Conservation (phyloP, 2,113 vertebrate genomes). For the Daubentonia madagascariensis region DNA sequence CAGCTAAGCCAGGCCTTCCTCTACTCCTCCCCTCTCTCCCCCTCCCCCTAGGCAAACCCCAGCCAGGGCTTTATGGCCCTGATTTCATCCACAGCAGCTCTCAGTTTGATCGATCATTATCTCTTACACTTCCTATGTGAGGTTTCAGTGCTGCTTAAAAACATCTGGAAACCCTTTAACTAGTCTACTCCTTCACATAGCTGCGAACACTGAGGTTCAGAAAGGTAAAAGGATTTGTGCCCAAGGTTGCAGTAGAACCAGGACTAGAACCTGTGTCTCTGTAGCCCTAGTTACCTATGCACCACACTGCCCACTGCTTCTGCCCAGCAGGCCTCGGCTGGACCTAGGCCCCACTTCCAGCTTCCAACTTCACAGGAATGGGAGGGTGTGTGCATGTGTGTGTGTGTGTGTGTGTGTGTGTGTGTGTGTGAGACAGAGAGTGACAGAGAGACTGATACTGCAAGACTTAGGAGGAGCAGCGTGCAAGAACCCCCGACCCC, state of each 20-base stretch:
- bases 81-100: not conserved
- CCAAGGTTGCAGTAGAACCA: not conserved
- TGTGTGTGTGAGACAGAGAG: not conserved
- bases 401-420: not conserved
- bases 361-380: not conserved
- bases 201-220: not conserved
- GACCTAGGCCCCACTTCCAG: not conserved
- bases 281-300: not conserved
- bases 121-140: not conserved
- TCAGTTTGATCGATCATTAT: not conserved
- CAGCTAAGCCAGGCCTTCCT: not conserved
- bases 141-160: not conserved
- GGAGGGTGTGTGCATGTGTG: not conserved
- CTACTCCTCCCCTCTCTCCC: not conserved
- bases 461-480: not conserved
- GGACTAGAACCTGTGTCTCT: not conserved
- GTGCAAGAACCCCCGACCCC: not conserved
- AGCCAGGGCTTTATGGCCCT: not conserved
- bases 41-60: not conserved
- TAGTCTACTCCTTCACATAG: not conserved
- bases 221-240: not conserved
- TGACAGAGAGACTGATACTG: not conserved
- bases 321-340: not conserved
- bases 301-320: not conserved
- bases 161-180: not conserved